Percentiles rank a stretch among this genome's conserved stretches.
Evolutionary conservation across 2,797 vertebrate genomes (phyloP).

Genomic region (Hirundo rustica): DNA sequence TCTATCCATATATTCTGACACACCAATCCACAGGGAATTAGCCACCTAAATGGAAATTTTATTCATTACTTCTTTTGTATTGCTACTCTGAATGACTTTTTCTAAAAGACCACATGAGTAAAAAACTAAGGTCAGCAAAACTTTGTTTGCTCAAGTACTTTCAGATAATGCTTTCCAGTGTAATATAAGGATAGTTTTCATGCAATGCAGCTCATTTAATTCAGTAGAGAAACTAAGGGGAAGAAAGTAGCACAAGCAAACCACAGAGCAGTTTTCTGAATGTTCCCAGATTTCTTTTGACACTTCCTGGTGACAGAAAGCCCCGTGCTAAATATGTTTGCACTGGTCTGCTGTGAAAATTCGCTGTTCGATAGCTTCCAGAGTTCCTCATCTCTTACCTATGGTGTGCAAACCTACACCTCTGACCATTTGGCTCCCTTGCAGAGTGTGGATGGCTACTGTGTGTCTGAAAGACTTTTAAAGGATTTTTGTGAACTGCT

Average conservation of each 20-base stretch:
- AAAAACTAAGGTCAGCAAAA: constrained; percentile 20
- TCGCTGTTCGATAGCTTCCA: neutral
- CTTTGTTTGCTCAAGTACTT: neutral
- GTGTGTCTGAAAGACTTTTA: constrained; percentile 63
- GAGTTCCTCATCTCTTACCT: constrained; percentile 67
- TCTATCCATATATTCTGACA: neutral
- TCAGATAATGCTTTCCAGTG: neutral
- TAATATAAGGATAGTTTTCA: neutral
- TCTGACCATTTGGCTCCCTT: constrained; percentile 45
- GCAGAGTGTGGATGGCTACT: constrained; percentile 24
- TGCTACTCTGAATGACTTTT: neutral
- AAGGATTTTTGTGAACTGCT: constrained; percentile 44
- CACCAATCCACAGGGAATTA: neutral
- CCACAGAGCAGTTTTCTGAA: constrained; percentile 24
- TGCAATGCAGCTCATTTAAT: neutral
- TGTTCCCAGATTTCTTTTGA: constrained; percentile 53
- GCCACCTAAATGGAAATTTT: neutral
- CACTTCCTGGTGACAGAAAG: constrained; percentile 37
- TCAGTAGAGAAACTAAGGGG: neutral
- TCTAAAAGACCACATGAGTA: neutral
- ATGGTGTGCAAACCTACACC: constrained; percentile 1
- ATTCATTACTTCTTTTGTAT: neutral
- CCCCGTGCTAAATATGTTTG: constrained; percentile 53
- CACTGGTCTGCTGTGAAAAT: constrained; percentile 73
- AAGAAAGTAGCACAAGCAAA: constrained; percentile 3